Evolutionary conservation across 2,888 invertebrate species (phyloP), one percentile per base, ranked within the genome.

Genomic region (Acholoe squamosa): DNA sequence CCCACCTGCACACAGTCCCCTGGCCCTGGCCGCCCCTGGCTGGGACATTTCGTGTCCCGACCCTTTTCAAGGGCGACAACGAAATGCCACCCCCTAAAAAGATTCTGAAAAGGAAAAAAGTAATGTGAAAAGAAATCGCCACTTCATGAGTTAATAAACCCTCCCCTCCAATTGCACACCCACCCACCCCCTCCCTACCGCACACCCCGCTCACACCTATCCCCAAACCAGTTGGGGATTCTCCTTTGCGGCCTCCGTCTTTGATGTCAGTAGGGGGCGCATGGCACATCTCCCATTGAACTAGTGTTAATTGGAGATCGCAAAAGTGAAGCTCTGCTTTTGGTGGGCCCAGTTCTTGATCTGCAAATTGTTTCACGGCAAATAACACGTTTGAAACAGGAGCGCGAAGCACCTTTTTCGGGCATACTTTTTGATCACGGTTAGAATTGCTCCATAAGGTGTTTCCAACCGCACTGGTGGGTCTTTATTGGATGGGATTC

Each of bases 301-400:
- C 71, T 14, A 28, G 71, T 28, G 71, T 71, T 71, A 71, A 71
- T 71, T 71, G 71, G 31, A 25, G 71, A 71, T 71, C 71, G 16
- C 71, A 25, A 71, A 71, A 71, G 31, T 14, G 28, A 28, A 25
- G 71, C 71, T 28, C 71, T n/a, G 71, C 22, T 19, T 61, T 61
- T 61, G 61, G 19, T 61, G 61, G n/a, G 61, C 22, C 61, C n/a
- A n/a, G 61, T n/a, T 61, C 61, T 61, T 61, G 61, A 61, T 61
- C 61, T 61, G 3, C 61, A 61, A 61, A 61, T 61, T 61, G 61
- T 14, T 61, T 61, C 61, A 61, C 61, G 61, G 22, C 61, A 61
- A 61, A 61, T 61, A 61, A 61, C 61, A 61, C 61, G 61, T 61
- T 19, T 61, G 61, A 61, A 61, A 61, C 61, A 14, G n/a, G 61